Base-by-base conservation (phyloP, 1,140 invertebrate species). In the Drosophila murphyi region DNA sequence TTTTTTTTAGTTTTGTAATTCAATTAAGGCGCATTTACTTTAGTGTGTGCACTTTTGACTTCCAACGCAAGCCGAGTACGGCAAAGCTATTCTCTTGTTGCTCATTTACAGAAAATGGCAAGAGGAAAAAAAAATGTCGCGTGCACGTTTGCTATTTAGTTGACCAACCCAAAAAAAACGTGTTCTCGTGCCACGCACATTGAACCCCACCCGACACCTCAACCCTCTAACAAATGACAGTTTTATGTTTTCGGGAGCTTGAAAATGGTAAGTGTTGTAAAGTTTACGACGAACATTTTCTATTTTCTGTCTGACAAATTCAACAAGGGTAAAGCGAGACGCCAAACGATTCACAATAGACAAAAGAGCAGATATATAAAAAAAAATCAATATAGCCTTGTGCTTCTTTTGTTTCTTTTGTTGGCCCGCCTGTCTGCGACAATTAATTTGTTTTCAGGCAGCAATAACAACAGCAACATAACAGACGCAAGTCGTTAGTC, bases 11-110 rank as follows among this genome's bases (percentile, higher is more conserved):
- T 87, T 82, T 87, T 87, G 78, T 88, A 90, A 89, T 89, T 89
- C 78, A 89, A 89, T 89, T 89, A 89, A 88, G 73, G 70, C 68
- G 72, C 90, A 76, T 90, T 88, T 76, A 82, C 73, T 88, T 72
- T 74, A 78, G 52, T 78, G 60, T 89, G 77, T 82, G 85, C 86
- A 88, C 85, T 88, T 90, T 85, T 88, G 85, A 90, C 85, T 90
- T 51, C 39, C 39, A 43, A 43, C n/a, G 39, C 51, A 37, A 70
- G 55, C 63, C 59, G 61, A 69, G 48, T 10, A 31, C 43, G 43
- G 47, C 5, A 61, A 56, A 48, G 31, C 54, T 70, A n/a, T 63
- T 82, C 70, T 75, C 59, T 77, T 20, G 55, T n/a, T 39, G 48
- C 28, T 69, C 43, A 50, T 76, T 76, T 65, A 76, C 48, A 39